phyloP scores from a whole-genome alignment of 1,140 invertebrate genomes.

The Heliconius himera region DNA sequence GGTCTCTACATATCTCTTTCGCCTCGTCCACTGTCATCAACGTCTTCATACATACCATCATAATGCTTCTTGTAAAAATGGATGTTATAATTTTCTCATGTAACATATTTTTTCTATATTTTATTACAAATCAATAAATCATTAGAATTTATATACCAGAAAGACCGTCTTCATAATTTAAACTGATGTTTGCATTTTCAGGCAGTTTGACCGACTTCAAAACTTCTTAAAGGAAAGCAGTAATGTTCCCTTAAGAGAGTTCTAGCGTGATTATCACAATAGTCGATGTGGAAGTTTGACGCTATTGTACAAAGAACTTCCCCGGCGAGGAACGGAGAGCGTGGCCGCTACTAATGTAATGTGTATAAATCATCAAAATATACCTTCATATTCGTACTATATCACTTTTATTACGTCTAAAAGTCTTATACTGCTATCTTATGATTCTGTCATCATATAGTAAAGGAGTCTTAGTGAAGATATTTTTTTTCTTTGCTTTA shows the following conservation, averaged over 20 bases:
- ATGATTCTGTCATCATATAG: no score
- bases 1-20: no score
- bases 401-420: no score
- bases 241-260: background rate
- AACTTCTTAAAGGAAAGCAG: background rate
- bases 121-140: background rate
- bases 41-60: no score
- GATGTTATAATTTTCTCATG: no score
- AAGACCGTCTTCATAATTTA: background rate
- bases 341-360: background rate
- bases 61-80: no score
- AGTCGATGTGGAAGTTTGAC: background rate
- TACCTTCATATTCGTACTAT: background rate
- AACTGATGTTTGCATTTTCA: background rate
- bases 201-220: background rate
- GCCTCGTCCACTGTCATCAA: no score
- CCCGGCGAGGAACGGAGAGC: background rate
- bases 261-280: slow-evolving; percentile 2
- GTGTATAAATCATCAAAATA: background rate
- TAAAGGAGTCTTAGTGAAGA: no score
- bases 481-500: background rate
- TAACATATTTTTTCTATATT: background rate
- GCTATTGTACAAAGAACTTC: background rate
- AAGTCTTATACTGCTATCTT: no score
- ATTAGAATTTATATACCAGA: background rate